phyloP scores from a whole-genome alignment of 2,113 vertebrate genomes.

The Takifugu bimaculatus region DNA sequence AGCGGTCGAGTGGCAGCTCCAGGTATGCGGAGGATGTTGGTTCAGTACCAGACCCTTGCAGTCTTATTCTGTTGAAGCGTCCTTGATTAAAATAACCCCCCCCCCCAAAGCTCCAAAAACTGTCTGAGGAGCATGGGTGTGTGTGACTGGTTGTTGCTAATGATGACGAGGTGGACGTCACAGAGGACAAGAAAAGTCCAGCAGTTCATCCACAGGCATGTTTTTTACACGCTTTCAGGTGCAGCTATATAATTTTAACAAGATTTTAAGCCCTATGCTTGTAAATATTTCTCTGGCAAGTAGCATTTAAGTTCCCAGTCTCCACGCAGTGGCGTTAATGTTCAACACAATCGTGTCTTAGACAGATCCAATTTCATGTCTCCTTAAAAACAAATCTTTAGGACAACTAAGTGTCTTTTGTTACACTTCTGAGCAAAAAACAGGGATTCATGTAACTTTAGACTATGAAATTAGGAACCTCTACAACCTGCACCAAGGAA shows the following conservation, averaged over 20 bases:
- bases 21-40: too few species aligned
- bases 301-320: conserved; percentile 6
- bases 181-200: not conserved
- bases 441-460: conserved; percentile 60
- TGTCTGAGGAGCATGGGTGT: too few species aligned
- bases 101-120: too few species aligned
- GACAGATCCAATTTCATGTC: conserved; percentile 22
- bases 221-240: conserved; percentile 21
- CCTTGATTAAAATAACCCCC: too few species aligned
- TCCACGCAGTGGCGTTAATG: conserved; percentile 11
- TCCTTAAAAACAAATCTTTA: conserved; percentile 26
- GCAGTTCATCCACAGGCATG: conserved; percentile 9
- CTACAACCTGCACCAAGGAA: conserved; percentile 36
- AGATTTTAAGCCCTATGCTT: conserved; percentile 23
- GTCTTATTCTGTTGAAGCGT: too few species aligned
- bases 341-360: conserved; percentile 21
- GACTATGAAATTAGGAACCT: conserved; percentile 36
- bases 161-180: too few species aligned
- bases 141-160: too few species aligned
- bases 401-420: conserved; percentile 44
- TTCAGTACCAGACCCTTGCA: too few species aligned
- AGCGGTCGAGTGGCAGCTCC: too few species aligned
- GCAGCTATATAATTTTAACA: conserved; percentile 38
- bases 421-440: conserved; percentile 45
- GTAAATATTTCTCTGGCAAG: conserved; percentile 19